A percentile compares a stretch with the other conserved stretches of the same genome.
These are phyloP conservation scores for Lepus timidus DNA, from an alignment of 2,113 vertebrate species.

Conservation along the genomic window DNA sequence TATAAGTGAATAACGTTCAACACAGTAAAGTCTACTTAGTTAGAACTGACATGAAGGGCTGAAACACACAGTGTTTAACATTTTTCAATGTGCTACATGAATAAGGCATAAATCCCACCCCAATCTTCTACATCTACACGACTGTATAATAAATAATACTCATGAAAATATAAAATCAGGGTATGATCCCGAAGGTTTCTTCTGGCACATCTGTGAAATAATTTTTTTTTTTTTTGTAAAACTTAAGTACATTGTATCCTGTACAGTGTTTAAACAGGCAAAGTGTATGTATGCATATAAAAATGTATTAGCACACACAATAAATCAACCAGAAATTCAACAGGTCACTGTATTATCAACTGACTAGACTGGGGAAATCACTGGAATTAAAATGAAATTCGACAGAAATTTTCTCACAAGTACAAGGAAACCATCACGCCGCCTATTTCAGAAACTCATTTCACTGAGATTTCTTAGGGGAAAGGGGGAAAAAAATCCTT, in stretches of 20 bases:
- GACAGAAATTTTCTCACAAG: not conserved
- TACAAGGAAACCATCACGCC: not conserved
- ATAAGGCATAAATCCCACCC: not conserved
- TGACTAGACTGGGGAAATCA: not conserved
- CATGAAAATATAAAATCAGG: not conserved
- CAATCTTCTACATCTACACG: not conserved
- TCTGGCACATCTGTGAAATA: not conserved
- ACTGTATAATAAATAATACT: slow-evolving; percentile 9
- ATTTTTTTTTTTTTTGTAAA: not conserved
- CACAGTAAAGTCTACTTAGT: not conserved
- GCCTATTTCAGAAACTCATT: slow-evolving; percentile 18
- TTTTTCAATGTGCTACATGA: not conserved
- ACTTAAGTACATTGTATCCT: not conserved
- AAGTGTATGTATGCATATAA: not conserved
- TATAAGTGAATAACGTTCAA: slow-evolving; percentile 22
- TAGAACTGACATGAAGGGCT: not conserved
- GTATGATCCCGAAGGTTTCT: not conserved
- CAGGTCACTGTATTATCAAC: not conserved
- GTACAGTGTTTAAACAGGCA: not conserved
- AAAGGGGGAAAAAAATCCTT: not conserved
- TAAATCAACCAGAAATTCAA: slow-evolving; percentile 11
- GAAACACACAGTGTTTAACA: not conserved
- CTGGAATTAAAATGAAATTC: not conserved
- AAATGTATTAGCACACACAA: not conserved
- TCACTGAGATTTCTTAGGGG: not conserved